These are phyloP conservation scores for Notospermus geniculatus DNA, from an alignment of 1,140 invertebrate genomes.

Conservation along the genomic window DNA sequence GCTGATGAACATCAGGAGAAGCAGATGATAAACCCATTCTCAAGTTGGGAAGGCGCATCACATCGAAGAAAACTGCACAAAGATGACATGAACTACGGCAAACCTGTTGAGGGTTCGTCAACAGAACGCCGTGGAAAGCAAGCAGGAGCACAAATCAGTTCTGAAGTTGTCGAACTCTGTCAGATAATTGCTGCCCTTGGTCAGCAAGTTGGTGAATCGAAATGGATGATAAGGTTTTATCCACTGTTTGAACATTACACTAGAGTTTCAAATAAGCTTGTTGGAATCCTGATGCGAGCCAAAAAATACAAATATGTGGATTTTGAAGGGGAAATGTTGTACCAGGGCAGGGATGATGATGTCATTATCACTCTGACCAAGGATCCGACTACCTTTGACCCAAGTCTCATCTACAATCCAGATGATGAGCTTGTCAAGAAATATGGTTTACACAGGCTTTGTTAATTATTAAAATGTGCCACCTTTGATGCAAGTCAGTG, in stretches of 20 bases:
- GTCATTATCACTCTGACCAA: constrained; percentile 81
- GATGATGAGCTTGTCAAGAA: no score
- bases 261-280: constrained; percentile 87
- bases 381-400: constrained; percentile 35
- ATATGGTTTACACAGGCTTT: no score
- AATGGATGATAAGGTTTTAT: constrained; percentile 78
- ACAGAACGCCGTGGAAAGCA: constrained; percentile 86
- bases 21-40: constrained; percentile 75
- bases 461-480: no score
- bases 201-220: constrained; percentile 58
- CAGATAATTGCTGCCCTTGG: constrained; percentile 81
- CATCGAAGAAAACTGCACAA: constrained; percentile 72
- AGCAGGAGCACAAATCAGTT: constrained; percentile 80
- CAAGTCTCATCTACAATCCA: no score
- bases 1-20: constrained; percentile 67
- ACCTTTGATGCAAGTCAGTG: no score
- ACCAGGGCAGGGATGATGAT: constrained; percentile 88
- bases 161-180: constrained; percentile 88
- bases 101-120: constrained; percentile 83
- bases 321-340: constrained; percentile 94
- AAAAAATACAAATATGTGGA: constrained; percentile 85
- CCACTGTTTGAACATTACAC: constrained; percentile 92
- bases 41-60: constrained; percentile 58
- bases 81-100: constrained; percentile 76
- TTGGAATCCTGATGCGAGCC: constrained; percentile 86